phyloP scores from a whole-genome alignment of 2,113 vertebrate genomes.

The Phyllostomus hastatus region DNA sequence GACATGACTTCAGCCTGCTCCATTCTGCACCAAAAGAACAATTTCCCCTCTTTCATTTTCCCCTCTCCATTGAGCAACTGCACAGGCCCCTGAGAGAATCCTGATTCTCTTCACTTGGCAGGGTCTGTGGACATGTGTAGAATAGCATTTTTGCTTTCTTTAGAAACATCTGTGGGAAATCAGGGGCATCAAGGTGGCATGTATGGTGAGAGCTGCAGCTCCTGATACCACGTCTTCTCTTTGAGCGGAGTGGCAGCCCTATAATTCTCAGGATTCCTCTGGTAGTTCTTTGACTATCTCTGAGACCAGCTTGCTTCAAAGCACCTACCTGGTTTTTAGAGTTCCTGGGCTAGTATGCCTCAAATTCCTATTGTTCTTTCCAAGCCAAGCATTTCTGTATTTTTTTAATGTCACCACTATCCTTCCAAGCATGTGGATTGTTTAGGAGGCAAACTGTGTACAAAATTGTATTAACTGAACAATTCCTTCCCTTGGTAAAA shows the following conservation, averaged over 20 bases:
- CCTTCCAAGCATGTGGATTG: not conserved
- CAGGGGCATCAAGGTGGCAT: not conserved
- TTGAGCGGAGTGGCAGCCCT: not conserved
- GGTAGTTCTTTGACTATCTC: not conserved
- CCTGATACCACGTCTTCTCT: not conserved
- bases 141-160: slow-evolving; percentile 27
- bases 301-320: not conserved
- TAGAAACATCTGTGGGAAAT: slow-evolving; percentile 46
- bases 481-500: slow-evolving; percentile 18
- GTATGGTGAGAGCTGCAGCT: not conserved
- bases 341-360: not conserved
- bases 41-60: not conserved
- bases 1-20: not conserved
- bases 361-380: not conserved
- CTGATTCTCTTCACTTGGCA: not conserved
- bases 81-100: slow-evolving; percentile 14
- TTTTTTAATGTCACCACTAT: not conserved
- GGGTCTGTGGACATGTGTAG: not conserved
- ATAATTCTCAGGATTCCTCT: not conserved
- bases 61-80: not conserved
- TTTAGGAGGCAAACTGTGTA: slow-evolving; percentile 11
- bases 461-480: not conserved
- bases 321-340: not conserved
- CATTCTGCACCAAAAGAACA: not conserved
- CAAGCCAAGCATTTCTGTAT: slow-evolving; percentile 1